Evolutionary conservation across 1,140 invertebrate species (phyloP), one percentile per base, ranked within the genome.

Genomic region (Polyergus mexicanus): DNA sequence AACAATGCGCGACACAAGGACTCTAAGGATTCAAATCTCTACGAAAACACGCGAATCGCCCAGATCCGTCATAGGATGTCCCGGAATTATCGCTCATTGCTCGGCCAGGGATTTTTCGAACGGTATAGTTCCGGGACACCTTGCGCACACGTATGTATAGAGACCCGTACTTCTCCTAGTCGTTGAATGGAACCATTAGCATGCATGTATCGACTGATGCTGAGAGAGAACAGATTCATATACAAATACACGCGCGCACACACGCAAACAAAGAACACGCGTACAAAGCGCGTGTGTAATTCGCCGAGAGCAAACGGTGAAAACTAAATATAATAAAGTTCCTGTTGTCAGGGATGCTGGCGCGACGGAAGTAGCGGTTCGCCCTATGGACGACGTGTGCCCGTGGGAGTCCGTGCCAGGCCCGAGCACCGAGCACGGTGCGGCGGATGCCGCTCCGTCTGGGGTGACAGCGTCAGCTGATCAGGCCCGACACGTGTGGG

Each of bases 351-450:
- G 94, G 93, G 94, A 95, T 95, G 93, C 92, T 93, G 93, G 93
- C 89, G 89, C 76, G 80, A 90, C 92, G 91, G 93, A 94, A 74
- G 93, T 94, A 76, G 94, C 95, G 89, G 93, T 92, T 90, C 95
- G 94, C 85, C 96, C 95, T 89, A 95, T 95, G 89, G 96, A 96
- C 93, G 96, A 97, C 86, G 96, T 97, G 3, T 97, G 97, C 91
- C 97, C 97, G 16, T 97, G 97, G 97, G 97, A 97, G 88, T 89
- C 94, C 87, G 88, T 81, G 56, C 85, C 91, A 89, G 83, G 89
- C 25, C 86, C 92, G 90, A 92, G 88, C 91, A 83, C 89, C 87
- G 87, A 92, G 66, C 60, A 89, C 91, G 76, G 76, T 38, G 62
- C 66, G 38, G 47, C 28, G 63, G 62, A 80, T n/a, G 19, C 41